phyloP scores from a whole-genome alignment of 2,113 vertebrate species.

The Lota lota region DNA sequence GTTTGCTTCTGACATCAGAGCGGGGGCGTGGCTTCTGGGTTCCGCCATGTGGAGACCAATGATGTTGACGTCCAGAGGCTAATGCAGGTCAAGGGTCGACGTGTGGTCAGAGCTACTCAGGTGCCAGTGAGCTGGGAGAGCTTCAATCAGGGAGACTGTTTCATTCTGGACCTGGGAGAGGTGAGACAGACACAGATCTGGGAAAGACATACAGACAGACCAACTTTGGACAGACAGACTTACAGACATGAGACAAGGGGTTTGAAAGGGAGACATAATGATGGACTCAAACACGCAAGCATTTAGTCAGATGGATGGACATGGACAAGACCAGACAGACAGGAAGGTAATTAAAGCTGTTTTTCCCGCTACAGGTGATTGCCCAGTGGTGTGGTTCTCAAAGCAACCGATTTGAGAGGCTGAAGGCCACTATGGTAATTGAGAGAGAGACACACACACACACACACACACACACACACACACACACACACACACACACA shows the following conservation, averaged over 20 bases:
- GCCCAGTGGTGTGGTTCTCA: slow-evolving; percentile 92
- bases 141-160: slow-evolving; percentile 96
- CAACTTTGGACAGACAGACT: neutral
- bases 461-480: neutral
- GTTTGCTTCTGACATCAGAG: slow-evolving; percentile 66
- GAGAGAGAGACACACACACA: slow-evolving; percentile 1
- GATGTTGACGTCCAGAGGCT: slow-evolving; percentile 88
- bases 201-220: no score
- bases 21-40: slow-evolving; percentile 95
- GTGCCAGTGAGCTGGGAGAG: slow-evolving; percentile 93
- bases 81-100: slow-evolving; percentile 90
- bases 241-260: slow-evolving; percentile 66
- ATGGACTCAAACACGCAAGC: no score
- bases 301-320: no score
- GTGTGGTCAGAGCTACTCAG: slow-evolving; percentile 82
- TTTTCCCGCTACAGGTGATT: slow-evolving; percentile 51
- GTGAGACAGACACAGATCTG: slow-evolving; percentile 68
- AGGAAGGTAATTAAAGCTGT: no score
- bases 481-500: slow-evolving; percentile 9
- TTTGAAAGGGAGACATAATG: no score
- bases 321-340: no score
- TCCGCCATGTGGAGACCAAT: slow-evolving; percentile 93
- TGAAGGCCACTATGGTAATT: slow-evolving; percentile 81
- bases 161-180: slow-evolving; percentile 92
- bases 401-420: slow-evolving; percentile 86